Conservation (phyloP, 2,888 invertebrate species). For the Agrochola lota region DNA sequence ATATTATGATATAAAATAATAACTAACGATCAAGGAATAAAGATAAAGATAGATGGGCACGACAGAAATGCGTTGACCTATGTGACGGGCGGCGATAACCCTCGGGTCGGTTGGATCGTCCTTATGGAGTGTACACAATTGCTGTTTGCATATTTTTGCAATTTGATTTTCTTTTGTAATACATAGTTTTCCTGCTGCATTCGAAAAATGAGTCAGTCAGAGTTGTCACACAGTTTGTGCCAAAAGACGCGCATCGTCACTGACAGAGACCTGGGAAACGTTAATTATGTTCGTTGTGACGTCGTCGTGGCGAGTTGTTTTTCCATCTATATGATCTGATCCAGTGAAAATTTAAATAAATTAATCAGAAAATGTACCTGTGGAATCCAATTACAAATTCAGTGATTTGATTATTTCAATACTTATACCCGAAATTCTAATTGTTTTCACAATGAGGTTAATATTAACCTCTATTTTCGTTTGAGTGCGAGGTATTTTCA, state of each 20-base stretch:
- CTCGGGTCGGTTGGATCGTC: constrained; percentile 71
- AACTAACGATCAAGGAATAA: constrained; percentile 76
- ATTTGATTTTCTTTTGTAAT: neutral
- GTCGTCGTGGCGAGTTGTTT: neutral
- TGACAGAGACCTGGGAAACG: neutral
- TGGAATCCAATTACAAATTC: neutral
- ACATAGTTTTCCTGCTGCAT: neutral
- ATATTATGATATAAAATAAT: constrained; percentile 53
- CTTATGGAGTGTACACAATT: constrained; percentile 65
- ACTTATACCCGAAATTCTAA: neutral
- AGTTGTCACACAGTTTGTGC: neutral
- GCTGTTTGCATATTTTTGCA: constrained; percentile 30
- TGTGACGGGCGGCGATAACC: constrained; percentile 76
- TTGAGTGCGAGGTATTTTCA: neutral
- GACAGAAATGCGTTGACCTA: constrained; percentile 82
- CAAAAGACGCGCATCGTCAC: neutral
- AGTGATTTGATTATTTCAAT: neutral
- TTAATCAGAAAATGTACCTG: neutral
- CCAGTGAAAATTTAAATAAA: neutral
- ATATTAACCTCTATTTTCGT: neutral
- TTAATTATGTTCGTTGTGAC: neutral
- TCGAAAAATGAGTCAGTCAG: neutral
- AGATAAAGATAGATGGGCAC: constrained; percentile 74
- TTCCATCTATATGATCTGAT: neutral
- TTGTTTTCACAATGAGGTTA: neutral